These are phyloP conservation scores for Norana najaformis DNA, from an alignment of 2,888 invertebrate species.

Conservation along the genomic window DNA sequence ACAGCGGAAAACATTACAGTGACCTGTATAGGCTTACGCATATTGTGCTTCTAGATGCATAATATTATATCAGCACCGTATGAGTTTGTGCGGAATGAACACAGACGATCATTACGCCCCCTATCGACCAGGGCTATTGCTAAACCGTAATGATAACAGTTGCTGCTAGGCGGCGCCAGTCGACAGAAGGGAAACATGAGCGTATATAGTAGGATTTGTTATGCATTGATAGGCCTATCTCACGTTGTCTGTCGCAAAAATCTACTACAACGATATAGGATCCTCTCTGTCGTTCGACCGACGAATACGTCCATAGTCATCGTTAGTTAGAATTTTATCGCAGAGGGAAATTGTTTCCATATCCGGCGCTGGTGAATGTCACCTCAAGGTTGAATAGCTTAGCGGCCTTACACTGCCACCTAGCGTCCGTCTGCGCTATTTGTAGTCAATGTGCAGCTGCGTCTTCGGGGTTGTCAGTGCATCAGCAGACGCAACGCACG, in stretches of 20 bases:
- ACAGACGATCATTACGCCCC: not conserved
- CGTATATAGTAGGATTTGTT: no score
- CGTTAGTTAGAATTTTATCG: not conserved
- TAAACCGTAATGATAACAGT: not conserved
- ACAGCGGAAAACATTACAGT: not conserved
- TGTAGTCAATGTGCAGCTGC: not conserved
- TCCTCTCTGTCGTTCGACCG: not conserved
- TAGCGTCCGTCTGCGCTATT: not conserved
- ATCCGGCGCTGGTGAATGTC: not conserved
- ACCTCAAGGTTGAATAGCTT: not conserved
- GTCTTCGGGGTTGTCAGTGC: not conserved
- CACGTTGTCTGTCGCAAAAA: no score
- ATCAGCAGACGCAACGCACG: not conserved
- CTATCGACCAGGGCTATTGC: not conserved
- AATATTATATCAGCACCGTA: no score
- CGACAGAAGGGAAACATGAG: not conserved
- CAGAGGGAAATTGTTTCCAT: not conserved
- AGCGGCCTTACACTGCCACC: not conserved
- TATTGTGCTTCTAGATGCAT: not conserved
- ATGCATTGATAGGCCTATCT: not conserved
- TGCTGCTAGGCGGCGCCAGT: not conserved
- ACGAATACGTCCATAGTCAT: not conserved
- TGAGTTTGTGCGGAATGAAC: not conserved
- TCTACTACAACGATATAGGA: not conserved
- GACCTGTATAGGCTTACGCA: no score